Percentiles rank a stretch among this genome's conserved stretches.
phyloP scores from a whole-genome alignment of 2,797 vertebrate species.

The Atherinosoma microstoma region DNA sequence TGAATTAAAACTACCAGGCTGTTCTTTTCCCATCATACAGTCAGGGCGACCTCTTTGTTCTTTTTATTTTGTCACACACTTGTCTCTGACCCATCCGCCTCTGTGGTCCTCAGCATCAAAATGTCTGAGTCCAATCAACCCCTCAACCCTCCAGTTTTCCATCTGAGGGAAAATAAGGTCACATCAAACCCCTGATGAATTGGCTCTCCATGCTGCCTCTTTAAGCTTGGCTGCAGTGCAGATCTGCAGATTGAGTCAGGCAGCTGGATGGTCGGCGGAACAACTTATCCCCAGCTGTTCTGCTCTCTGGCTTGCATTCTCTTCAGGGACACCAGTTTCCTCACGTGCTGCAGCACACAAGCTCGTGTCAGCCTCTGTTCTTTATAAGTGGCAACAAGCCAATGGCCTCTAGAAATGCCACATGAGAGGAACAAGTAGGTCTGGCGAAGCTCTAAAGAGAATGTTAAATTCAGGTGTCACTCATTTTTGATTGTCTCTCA shows the following conservation, averaged over 20 bases:
- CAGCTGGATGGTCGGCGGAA: constrained; percentile 53
- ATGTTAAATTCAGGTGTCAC: not conserved
- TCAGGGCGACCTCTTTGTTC: constrained; percentile 1
- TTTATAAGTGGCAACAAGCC: constrained; percentile 24
- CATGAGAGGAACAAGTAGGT: constrained; percentile 17
- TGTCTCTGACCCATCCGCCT: constrained; percentile 31
- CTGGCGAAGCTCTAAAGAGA: not conserved
- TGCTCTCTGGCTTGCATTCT: constrained; percentile 45
- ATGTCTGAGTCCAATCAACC: constrained; percentile 37
- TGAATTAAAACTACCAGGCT: constrained; percentile 20
- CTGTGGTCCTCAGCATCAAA: constrained; percentile 20
- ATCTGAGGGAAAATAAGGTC: constrained; percentile 60
- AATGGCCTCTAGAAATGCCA: constrained; percentile 9
- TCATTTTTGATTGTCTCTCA: too few relatives aligned
- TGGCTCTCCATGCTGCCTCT: constrained; percentile 44
- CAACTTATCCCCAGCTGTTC: constrained; percentile 54
- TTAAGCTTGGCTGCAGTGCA: constrained; percentile 60
- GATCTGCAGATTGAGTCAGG: constrained; percentile 51
- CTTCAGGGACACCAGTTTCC: constrained; percentile 34
- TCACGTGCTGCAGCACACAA: constrained; percentile 38
- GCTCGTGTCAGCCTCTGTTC: constrained; percentile 26
- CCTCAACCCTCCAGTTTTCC: constrained; percentile 19
- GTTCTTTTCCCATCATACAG: constrained; percentile 39
- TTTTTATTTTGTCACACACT: constrained; percentile 31
- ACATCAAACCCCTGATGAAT: constrained; percentile 40